A percentile compares a stretch with the other conserved stretches of the same genome.
Conservation (phyloP, 2,797 vertebrate species). For the Muscicapa striata region DNA sequence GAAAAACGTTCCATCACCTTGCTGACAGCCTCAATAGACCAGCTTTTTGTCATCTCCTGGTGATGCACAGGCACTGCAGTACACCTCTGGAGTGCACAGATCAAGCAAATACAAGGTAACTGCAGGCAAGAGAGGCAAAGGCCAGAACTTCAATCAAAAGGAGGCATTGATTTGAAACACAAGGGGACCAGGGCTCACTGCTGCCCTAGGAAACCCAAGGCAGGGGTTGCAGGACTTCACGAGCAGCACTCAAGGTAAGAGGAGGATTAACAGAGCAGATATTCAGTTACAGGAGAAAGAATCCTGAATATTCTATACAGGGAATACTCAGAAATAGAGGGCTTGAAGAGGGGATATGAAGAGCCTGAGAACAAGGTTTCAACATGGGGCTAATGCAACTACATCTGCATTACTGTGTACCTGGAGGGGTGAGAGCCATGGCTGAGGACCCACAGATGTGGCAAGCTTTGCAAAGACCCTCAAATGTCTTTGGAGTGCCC, state of each 20-base stretch:
- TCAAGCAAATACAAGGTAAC: background rate
- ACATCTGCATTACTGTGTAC: no score
- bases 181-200: accelerated
- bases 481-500: background rate
- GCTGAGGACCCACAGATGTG: accelerated
- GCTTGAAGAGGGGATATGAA: background rate
- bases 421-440: background rate
- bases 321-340: background rate
- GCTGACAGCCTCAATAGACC: slow-evolving; percentile 39
- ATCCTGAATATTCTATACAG: background rate
- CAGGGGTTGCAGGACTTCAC: background rate
- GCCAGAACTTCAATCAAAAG: background rate
- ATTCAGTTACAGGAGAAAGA: background rate
- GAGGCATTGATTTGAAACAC: background rate
- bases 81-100: background rate
- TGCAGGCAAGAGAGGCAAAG: background rate
- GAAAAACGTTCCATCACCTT: slow-evolving; percentile 71
- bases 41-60: background rate
- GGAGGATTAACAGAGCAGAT: background rate
- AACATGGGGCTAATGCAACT: background rate
- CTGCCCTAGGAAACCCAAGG: background rate
- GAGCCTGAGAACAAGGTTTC: accelerated
- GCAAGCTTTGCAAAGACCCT: background rate
- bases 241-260: accelerated
- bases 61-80: background rate